These are phyloP conservation scores for Oxygymnocypris stewartii DNA, from an alignment of 2,113 vertebrate species.

Conservation along the genomic window DNA sequence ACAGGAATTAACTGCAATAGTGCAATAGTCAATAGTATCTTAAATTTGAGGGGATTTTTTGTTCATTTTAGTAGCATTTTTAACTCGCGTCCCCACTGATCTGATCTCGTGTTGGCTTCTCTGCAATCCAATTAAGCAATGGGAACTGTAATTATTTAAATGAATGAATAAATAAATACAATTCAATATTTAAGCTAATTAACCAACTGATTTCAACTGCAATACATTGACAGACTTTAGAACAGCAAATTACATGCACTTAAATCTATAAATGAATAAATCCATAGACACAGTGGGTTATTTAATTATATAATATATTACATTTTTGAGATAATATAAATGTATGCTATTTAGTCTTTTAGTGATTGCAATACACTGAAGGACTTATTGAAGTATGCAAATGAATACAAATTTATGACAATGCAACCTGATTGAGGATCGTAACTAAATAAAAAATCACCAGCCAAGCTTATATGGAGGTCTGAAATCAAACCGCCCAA, in stretches of 20 bases:
- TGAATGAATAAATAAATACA: background rate
- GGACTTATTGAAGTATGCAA: background rate
- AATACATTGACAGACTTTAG: background rate
- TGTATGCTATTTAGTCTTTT: background rate
- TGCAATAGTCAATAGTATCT: background rate
- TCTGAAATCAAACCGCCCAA: conserved; percentile 8
- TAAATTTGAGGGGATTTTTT: background rate
- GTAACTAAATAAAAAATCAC: conserved; percentile 4
- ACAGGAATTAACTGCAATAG: background rate
- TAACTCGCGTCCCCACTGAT: background rate
- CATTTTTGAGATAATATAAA: background rate
- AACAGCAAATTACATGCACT: background rate
- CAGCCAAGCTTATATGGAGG: background rate
- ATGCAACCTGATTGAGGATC: background rate
- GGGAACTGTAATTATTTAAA: background rate
- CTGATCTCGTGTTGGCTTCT: background rate
- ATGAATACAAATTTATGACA: background rate
- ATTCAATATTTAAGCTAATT: background rate
- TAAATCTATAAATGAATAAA: background rate
- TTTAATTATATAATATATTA: background rate
- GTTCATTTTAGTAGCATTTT: background rate
- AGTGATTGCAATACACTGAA: background rate
- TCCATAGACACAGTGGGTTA: background rate
- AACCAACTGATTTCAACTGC: background rate
- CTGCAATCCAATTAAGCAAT: background rate